phyloP scores from a whole-genome alignment of 2,797 vertebrate genomes.

The Anguilla pacifica region DNA sequence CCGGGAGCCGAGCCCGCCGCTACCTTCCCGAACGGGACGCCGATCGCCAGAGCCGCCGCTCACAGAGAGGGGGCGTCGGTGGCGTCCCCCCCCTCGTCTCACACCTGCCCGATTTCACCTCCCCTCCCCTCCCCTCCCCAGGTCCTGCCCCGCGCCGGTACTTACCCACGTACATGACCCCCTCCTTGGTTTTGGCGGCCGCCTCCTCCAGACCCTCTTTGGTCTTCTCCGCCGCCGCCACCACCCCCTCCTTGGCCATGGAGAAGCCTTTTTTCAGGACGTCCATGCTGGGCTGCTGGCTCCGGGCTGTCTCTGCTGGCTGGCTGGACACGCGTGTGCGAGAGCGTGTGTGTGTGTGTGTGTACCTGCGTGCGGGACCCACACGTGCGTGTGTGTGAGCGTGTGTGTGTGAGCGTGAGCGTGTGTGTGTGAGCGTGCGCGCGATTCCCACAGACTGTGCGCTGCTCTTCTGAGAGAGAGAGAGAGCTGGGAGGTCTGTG shows the following conservation, averaged over 20 bases:
- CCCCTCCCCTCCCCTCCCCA: neutral
- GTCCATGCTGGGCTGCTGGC: slow-evolving; percentile 77
- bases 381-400: slow-evolving; percentile 18
- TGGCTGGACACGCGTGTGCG: slow-evolving; percentile 22
- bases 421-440: slow-evolving; percentile 1
- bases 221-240: slow-evolving; percentile 96
- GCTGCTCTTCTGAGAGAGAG: slow-evolving; percentile 49
- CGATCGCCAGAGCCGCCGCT: neutral
- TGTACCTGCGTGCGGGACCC: neutral
- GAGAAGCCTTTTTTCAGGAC: slow-evolving; percentile 97
- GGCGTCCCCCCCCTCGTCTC: neutral
- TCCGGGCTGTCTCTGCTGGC: slow-evolving; percentile 24
- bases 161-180: slow-evolving; percentile 91
- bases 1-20: neutral
- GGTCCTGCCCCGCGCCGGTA: slow-evolving; percentile 27
- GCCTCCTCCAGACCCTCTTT: slow-evolving; percentile 97
- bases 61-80: no score
- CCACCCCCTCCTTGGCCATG: slow-evolving; percentile 96
- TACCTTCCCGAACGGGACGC: neutral
- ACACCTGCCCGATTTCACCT: neutral
- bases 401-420: slow-evolving; percentile 24
- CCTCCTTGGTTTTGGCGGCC: slow-evolving; percentile 96
- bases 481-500: slow-evolving; percentile 40
- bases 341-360: slow-evolving; percentile 21
- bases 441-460: slow-evolving; percentile 16